These are phyloP conservation scores for Morpho helenor DNA, from an alignment of 2,888 invertebrate genomes.

Conservation along the genomic window DNA sequence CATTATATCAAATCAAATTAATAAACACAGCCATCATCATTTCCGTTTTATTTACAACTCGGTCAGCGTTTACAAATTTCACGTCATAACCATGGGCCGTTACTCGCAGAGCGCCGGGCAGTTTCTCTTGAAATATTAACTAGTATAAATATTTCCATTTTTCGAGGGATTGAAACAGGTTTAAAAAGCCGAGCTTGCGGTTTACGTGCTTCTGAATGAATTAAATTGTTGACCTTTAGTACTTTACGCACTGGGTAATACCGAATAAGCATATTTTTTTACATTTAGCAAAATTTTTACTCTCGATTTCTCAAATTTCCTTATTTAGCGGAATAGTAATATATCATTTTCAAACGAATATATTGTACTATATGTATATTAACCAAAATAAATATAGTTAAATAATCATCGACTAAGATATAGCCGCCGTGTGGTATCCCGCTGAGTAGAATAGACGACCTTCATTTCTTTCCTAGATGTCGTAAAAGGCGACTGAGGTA, in stretches of 20 bases:
- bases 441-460: no score
- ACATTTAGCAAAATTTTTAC: no score
- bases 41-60: conserved; percentile 1
- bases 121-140: conserved; percentile 11
- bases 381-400: no score
- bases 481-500: no score
- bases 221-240: conserved; percentile 19
- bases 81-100: not conserved
- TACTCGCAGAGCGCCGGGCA: not conserved
- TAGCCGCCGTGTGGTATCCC: no score
- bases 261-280: conserved; percentile 12
- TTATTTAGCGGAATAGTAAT: no score
- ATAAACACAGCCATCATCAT: not conserved
- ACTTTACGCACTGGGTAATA: conserved; percentile 16
- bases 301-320: no score
- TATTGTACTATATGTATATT: no score
- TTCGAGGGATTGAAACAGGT: conserved; percentile 18
- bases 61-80: conserved; percentile 3
- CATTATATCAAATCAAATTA: no score
- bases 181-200: conserved; percentile 20
- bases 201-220: conserved; percentile 24
- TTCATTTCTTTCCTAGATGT: no score
- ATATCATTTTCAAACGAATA: no score
- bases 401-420: no score
- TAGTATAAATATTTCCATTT: conserved; percentile 14